phyloP scores from a whole-genome alignment of 1,140 invertebrate genomes.

The Drosophila pallidifrons region DNA sequence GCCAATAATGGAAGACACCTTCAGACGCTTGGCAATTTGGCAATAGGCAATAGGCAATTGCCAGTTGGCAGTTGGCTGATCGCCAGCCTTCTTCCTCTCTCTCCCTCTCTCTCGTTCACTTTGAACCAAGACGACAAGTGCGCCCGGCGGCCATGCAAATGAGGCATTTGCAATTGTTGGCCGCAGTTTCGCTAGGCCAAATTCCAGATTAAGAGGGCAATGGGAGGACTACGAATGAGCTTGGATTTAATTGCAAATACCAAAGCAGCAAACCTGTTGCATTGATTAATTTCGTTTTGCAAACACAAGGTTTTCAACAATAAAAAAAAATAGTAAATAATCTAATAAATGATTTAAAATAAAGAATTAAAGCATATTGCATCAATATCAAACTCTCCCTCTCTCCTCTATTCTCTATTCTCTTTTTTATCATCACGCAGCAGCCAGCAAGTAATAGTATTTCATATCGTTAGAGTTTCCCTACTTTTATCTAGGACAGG shows the following conservation, averaged over 20 bases:
- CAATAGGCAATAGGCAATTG: conserved; percentile 32
- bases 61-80: conserved; percentile 33
- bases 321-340: not conserved
- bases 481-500: conserved; percentile 36
- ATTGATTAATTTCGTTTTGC: not conserved
- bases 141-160: conserved; percentile 71
- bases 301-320: too few species aligned
- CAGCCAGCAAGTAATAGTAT: conserved; percentile 47
- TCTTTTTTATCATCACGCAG: too few species aligned
- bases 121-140: conserved; percentile 57
- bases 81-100: conserved; percentile 18
- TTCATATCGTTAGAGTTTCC: conserved; percentile 63
- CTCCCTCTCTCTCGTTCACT: conserved; percentile 7
- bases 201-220: conserved; percentile 8
- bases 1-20: conserved; percentile 82
- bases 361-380: not conserved
- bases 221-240: conserved; percentile 1
- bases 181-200: not conserved
- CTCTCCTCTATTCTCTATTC: too few species aligned
- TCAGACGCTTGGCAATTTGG: conserved; percentile 59
- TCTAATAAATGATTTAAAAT: not conserved
- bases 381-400: too few species aligned
- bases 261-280: not conserved
- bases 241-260: not conserved
- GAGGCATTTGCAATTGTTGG: conserved; percentile 58